phyloP scores from a whole-genome alignment of 1,140 invertebrate species.

The Saccostrea glomerata region DNA sequence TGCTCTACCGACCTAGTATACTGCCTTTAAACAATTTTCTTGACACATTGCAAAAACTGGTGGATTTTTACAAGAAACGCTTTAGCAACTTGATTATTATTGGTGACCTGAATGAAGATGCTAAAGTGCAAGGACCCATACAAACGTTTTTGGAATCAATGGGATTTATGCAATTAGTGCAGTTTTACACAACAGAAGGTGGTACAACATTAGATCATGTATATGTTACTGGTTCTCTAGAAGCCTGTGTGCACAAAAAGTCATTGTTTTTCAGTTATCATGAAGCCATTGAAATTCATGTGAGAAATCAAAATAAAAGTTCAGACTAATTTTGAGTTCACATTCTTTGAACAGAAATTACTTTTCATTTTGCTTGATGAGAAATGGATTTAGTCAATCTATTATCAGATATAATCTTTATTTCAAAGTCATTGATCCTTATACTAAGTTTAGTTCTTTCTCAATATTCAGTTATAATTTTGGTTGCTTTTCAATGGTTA shows the following conservation, averaged over 20 bases:
- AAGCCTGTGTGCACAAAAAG: neutral
- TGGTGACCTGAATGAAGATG: conserved; percentile 33
- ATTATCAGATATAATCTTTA: too few species aligned
- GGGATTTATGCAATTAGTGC: conserved; percentile 26
- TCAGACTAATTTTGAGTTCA: conserved; percentile 1
- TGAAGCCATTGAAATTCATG: conserved; percentile 7
- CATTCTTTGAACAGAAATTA: neutral
- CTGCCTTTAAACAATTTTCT: neutral
- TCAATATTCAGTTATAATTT: too few species aligned
- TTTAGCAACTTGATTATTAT: conserved; percentile 18
- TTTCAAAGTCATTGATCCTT: too few species aligned
- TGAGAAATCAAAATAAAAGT: neutral
- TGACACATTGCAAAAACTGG: conserved; percentile 11
- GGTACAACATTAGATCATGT: conserved; percentile 19
- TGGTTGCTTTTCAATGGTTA: neutral
- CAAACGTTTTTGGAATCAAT: neutral
- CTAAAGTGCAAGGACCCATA: conserved; percentile 8
- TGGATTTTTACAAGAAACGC: neutral
- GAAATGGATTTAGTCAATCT: too few species aligned
- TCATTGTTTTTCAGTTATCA: neutral
- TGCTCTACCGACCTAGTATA: neutral
- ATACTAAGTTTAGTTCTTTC: too few species aligned
- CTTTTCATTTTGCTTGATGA: too few species aligned
- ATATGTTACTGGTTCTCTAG: neutral
- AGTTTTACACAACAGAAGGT: conserved; percentile 35